phyloP scores from a whole-genome alignment of 2,888 invertebrate species.

The Nomada lathburiana region DNA sequence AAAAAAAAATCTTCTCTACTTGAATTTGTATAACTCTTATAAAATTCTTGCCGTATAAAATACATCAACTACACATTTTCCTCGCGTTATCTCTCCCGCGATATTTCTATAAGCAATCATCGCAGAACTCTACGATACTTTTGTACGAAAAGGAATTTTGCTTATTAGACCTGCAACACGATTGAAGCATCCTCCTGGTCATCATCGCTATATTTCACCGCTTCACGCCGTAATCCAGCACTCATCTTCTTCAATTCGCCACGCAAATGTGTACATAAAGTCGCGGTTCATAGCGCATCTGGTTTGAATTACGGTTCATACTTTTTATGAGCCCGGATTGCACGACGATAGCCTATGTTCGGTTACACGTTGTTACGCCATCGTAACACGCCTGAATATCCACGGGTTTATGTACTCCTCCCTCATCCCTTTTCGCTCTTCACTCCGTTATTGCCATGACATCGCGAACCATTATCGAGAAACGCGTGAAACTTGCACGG shows the following conservation, averaged over 20 bases:
- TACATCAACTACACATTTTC: too few species aligned
- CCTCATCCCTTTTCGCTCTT: constrained; percentile 2
- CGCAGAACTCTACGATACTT: background rate
- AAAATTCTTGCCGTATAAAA: too few species aligned
- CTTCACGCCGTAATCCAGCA: background rate
- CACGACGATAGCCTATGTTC: constrained; percentile 50
- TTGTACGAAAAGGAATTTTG: background rate
- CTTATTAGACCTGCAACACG: background rate
- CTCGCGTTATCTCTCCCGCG: too few species aligned
- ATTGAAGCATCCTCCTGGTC: background rate
- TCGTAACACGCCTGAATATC: constrained; percentile 27
- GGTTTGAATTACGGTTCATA: constrained; percentile 70
- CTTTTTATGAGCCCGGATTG: constrained; percentile 57
- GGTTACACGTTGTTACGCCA: constrained; percentile 42
- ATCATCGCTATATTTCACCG: constrained; percentile 21
- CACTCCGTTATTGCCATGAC: constrained; percentile 1
- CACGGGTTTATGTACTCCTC: constrained; percentile 38
- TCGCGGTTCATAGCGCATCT: constrained; percentile 69
- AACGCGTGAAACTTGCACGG: background rate
- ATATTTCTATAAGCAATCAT: background rate
- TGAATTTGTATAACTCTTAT: too few species aligned
- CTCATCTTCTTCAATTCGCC: constrained; percentile 4
- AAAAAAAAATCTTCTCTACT: too few species aligned
- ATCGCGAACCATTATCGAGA: constrained; percentile 19
- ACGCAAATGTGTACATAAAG: constrained; percentile 48